Evolutionary conservation across 2,888 invertebrate species (phyloP), one percentile per base, ranked within the genome.

Genomic region (Colletes collaris): DNA sequence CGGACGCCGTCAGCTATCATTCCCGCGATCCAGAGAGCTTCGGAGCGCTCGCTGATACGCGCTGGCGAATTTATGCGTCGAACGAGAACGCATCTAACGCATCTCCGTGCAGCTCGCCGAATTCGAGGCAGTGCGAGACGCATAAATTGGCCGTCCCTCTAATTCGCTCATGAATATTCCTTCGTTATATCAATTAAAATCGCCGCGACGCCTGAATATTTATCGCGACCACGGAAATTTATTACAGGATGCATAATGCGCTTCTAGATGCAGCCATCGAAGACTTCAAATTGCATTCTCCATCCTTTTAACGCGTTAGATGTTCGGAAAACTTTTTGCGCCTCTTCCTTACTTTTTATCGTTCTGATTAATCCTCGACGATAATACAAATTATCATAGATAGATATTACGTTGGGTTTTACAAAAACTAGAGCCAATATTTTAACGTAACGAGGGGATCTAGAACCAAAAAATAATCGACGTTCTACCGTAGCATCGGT

Each of bases 111-210:
- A 37, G 16, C 52, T 53, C 55, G 27, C 44, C 44, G 58, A 68
- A 63, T 65, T 68, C 74, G 63, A 13, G 53, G 56, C 70, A 60
- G 65, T 62, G 56, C 68, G 79, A 79, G 72, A 72, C 76, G 72
- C 79, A 79, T 79, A 77, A 77, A 79, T 79, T 72, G 40, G 53
- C 59, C 59, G 64, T 46, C 66, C 71, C 71, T 65, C 79, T 79
- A 77, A 79, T 79, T 79, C 64, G 27, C 77, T 72, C 77, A 79
- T 77, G 79, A 79, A 79, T 79, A 79, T 79, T 79, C 79, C 77
- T 71, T 76, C 76, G 77, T 79, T 79, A 79, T 74, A 79, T 76
- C 76, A 79, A 79, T 79, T 79, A 76, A 79, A 76, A 79, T 70
- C 70, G 71, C 64, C 56, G 70, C 70, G 66, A 63, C 76, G 70